These are phyloP conservation scores for Neocrepidodera transversa DNA, from an alignment of 2,888 invertebrate species.

Conservation along the genomic window DNA sequence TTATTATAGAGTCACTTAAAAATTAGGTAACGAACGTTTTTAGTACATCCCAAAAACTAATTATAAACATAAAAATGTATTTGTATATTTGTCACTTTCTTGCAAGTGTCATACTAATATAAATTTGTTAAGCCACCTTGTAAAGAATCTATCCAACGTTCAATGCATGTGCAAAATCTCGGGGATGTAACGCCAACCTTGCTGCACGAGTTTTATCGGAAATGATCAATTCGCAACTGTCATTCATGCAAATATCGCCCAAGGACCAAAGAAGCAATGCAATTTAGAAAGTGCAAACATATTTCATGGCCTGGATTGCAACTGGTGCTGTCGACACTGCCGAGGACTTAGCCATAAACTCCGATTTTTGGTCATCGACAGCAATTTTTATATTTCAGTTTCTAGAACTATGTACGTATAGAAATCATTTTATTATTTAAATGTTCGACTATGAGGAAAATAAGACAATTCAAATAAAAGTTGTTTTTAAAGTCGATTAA, in stretches of 20 bases:
- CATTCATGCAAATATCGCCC: slow-evolving; percentile 20
- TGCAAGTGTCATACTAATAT: no score
- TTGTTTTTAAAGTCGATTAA: no score
- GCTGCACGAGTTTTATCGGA: slow-evolving; percentile 12
- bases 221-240: slow-evolving; percentile 27
- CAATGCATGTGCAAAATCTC: not conserved
- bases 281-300: slow-evolving; percentile 24
- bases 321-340: not conserved
- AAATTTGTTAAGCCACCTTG: slow-evolving; percentile 1
- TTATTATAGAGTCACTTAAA: no score
- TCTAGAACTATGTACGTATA: slow-evolving; percentile 5
- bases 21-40: no score
- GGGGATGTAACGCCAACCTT: slow-evolving; percentile 4
- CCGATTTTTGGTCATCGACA: slow-evolving; percentile 2
- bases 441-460: not conserved
- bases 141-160: not conserved
- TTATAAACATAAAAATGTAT: no score
- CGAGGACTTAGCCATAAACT: not conserved
- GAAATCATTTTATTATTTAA: slow-evolving; percentile 10
- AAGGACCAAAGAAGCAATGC: slow-evolving; percentile 19
- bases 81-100: no score
- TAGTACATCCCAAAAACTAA: no score
- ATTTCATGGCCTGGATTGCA: slow-evolving; percentile 13
- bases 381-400: not conserved
- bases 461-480: not conserved